Base-by-base conservation (phyloP, 2,113 vertebrate genomes). In the Shinisaurus crocodilurus region DNA sequence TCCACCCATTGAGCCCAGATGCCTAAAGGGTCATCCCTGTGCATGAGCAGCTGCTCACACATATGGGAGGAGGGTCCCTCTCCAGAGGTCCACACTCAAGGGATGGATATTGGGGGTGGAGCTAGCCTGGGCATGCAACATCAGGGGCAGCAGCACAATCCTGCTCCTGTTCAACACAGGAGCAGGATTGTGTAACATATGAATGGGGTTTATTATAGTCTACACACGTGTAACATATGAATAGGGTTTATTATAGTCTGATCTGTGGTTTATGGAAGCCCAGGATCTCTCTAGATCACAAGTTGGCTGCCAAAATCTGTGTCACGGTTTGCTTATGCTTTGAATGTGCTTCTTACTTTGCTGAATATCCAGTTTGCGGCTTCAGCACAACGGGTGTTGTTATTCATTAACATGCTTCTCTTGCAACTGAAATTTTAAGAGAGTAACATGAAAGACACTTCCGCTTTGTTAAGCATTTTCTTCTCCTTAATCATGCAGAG, bases 391-490 rank as follows among this genome's bases (percentile, higher is more conserved):
- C 43, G 82, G 90, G n/a, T 89, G 37, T 87, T 6, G 18, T 88
- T 92, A 92, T 88, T 85, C 82, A 92, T 95, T 95, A 89, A n/a
- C 63, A 0, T 90, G 86, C 86, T 95, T 85, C 85, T 91, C 76
- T 92, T 48, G 82, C 93, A 91, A 90, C 92, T 93, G 94, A 94
- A 93, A 93, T 95, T 93, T 94, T 92, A 93, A 95, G 91, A 34
- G 89, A 95, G 29, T 86, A 90, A 85, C 91, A 82, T 88, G 92
- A 93, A 86, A 93, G 90, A 93, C 69, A 89, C 95, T 96, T 95
- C 91, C 93, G 92, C 95, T 96, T 96, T 92, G 95, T 95, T 91
- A 95, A 94, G 95, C 94, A 90, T 91, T 96, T 95, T 95, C 94
- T 91, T 93, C 92, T 92, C 88, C 86, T 92, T 94, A 94, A 94